phyloP scores from a whole-genome alignment of 1,140 invertebrate genomes.

The Drosophila insularis region DNA sequence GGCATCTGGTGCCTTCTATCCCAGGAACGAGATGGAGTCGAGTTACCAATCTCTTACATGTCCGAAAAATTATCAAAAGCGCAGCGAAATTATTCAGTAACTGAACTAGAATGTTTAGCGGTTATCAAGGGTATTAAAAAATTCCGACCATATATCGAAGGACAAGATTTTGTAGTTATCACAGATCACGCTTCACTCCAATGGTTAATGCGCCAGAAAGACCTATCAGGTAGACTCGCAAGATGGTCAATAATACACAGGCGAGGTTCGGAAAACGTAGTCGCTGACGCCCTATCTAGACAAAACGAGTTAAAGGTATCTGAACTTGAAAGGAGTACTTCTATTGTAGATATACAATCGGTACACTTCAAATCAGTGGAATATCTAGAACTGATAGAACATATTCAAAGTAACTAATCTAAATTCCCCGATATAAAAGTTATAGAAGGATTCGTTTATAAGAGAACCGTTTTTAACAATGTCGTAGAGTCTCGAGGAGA shows the following conservation, averaged over 20 bases:
- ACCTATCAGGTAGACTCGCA: slow-evolving; percentile 59
- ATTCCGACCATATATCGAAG: slow-evolving; percentile 82
- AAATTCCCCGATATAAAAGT: slow-evolving; percentile 14
- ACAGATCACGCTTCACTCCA: slow-evolving; percentile 61
- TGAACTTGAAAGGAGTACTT: not conserved
- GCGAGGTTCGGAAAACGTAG: slow-evolving; percentile 15
- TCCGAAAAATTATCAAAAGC: not conserved
- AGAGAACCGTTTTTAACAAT: no score
- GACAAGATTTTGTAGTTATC: slow-evolving; percentile 76
- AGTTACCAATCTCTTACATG: no score
- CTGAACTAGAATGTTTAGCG: slow-evolving; percentile 28
- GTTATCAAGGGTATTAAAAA: slow-evolving; percentile 38
- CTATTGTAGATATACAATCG: slow-evolving; percentile 14
- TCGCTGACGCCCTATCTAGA: no score
- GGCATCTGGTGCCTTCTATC: not conserved
- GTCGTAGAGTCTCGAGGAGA: not conserved
- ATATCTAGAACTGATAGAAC: slow-evolving; percentile 10
- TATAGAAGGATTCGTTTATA: no score
- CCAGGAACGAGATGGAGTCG: not conserved
- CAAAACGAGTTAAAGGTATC: slow-evolving; percentile 7
- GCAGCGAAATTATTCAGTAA: no score
- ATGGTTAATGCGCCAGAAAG: slow-evolving; percentile 77
- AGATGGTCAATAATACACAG: slow-evolving; percentile 24
- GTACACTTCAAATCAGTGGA: no score
- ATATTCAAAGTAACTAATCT: not conserved